Conservation (phyloP, 2,888 invertebrate species). For the Chironomus tentans region DNA sequence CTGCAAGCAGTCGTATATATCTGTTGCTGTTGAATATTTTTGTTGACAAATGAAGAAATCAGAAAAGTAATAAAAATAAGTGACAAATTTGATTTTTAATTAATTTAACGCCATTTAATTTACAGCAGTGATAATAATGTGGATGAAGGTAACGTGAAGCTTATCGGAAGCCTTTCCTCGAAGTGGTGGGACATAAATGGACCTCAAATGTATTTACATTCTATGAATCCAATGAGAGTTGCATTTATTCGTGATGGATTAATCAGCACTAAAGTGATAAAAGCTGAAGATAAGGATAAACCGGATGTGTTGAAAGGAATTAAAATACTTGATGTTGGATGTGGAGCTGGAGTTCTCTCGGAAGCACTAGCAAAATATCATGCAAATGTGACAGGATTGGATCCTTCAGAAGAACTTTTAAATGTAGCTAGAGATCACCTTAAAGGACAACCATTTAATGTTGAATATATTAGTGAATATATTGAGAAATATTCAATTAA, state of each 20-base stretch:
- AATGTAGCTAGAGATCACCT: conserved; percentile 56
- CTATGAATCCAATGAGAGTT: neutral
- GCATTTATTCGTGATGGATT: neutral
- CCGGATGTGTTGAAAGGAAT: conserved; percentile 36
- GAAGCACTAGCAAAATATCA: conserved; percentile 69
- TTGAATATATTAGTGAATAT: conserved; percentile 32
- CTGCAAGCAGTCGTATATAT: too few species aligned
- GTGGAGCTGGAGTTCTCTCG: conserved; percentile 76
- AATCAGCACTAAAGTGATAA: neutral
- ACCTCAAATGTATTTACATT: neutral
- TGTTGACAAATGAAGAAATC: too few species aligned
- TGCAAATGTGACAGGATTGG: conserved; percentile 70
- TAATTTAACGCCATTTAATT: too few species aligned
- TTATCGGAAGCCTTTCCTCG: too few species aligned
- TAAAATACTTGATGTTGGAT: conserved; percentile 78
- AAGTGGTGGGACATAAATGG: neutral
- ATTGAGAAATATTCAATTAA: conserved; percentile 47
- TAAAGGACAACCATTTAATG: conserved; percentile 34
- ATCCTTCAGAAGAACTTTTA: conserved; percentile 64
- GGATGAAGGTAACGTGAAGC: too few species aligned
- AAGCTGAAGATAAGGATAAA: neutral
- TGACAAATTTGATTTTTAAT: too few species aligned
- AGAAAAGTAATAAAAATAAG: too few species aligned
- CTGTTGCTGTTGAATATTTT: too few species aligned
- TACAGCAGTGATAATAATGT: too few species aligned